Evolutionary conservation across 2,113 vertebrate genomes (phyloP).

Genomic region (Okapia johnstoni): DNA sequence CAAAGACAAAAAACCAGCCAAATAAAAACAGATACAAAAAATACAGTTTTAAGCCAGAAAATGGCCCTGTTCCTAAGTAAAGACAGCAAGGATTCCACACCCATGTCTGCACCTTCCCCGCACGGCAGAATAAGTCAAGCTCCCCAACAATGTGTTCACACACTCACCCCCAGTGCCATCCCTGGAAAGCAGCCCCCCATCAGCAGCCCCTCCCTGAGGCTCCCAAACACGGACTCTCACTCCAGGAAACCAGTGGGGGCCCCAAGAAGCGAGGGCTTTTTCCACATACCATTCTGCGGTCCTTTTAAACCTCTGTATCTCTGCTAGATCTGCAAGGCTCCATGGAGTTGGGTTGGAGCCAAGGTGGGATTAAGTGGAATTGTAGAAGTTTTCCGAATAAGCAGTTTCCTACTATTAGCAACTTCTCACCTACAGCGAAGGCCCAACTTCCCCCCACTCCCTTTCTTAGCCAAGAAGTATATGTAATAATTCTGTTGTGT

Average conservation of each 20-base stretch:
- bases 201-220: background rate
- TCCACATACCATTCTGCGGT: background rate
- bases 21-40: background rate
- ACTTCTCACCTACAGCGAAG: background rate
- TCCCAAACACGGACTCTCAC: background rate
- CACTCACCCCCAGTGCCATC: too few relatives aligned
- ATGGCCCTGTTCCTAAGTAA: background rate
- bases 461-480: background rate
- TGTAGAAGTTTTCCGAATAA: conserved; percentile 5
- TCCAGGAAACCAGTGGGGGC: background rate
- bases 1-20: background rate
- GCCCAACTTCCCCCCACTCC: background rate
- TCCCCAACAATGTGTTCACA: accelerated
- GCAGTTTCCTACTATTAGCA: conserved; percentile 23
- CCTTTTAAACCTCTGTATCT: background rate
- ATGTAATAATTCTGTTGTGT: background rate
- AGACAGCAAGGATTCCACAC: background rate
- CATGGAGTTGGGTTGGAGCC: background rate
- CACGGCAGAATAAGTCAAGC: background rate
- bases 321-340: background rate
- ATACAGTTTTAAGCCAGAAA: background rate
- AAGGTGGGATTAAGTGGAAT: background rate
- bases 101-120: background rate
- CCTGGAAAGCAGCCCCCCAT: background rate
- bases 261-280: background rate